Base-by-base conservation (phyloP, 2,888 invertebrate genomes). In the Eupeodes luniger region DNA sequence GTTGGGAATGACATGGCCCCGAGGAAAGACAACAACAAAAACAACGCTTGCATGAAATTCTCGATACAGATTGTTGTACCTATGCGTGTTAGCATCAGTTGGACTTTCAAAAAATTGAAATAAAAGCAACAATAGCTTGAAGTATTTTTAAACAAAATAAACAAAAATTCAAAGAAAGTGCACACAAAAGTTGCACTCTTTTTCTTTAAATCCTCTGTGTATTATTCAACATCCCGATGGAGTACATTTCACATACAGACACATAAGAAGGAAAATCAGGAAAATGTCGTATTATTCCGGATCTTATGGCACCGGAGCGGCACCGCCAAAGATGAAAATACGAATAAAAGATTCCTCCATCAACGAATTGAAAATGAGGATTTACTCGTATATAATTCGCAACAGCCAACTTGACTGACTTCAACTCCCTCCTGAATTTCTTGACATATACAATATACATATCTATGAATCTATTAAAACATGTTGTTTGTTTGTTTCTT, bases 271-370 rank as follows among this genome's bases (percentile, higher is more conserved):
- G 78, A 88, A 85, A 88, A 88, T 85, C 85, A 88, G 69, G 78
- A 75, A 85, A 85, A 81, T 81, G 88, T 81, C 88, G 74, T 84
- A 75, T 84, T 88, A 81, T 88, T 88, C 84, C 74, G 81, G 81
- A 84, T 82, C 62, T 61, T 44, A 74, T 77, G 77, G 70, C 67
- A 77, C 57, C 44, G 19, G 19, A 19, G 19, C 19, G 27, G 27
- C 27, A 27, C 3, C 27, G 14, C 36, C 36, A 53, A 67, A 76
- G 83, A 47, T 59, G 19, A 34, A 62, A 61, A 49, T 4, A 34
- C 61, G 10, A 51, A 67, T 27, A 51, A 61, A 72, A 7, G 64
- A 84, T 84, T 34, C 80, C 77, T 87, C 55, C 66, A 59, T 14
- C 51, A 53, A 62, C 72, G 84, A 84, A 81, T 84, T 84, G 77